Conservation (phyloP, 2,888 invertebrate species). For the Horisme vitalbata region DNA sequence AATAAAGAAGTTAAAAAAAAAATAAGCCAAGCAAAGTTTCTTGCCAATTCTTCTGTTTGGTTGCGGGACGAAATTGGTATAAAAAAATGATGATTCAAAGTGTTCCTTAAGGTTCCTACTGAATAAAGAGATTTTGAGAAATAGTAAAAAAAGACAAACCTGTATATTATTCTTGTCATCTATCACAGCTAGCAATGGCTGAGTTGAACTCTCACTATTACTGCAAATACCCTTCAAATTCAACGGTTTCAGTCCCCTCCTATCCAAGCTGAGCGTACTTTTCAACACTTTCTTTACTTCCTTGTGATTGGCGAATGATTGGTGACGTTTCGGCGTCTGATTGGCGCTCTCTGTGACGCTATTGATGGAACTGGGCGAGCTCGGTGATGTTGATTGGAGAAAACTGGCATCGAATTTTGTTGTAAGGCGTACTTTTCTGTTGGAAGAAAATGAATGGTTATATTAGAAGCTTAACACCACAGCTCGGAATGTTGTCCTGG, state of each 20-base stretch:
- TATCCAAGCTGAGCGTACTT: constrained; percentile 67
- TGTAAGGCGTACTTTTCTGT: constrained; percentile 70
- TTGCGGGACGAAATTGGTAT: too few species aligned
- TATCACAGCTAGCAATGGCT: constrained; percentile 71
- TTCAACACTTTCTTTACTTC: constrained; percentile 53
- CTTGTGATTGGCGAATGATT: constrained; percentile 59
- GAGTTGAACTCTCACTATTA: constrained; percentile 51
- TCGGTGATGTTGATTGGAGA: constrained; percentile 52
- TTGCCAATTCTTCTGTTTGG: too few species aligned
- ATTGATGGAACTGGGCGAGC: constrained; percentile 47
- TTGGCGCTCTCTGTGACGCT: constrained; percentile 44
- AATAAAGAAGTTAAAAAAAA: too few species aligned
- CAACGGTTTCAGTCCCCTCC: constrained; percentile 63
- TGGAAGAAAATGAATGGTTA: background rate
- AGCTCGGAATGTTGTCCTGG: too few species aligned
- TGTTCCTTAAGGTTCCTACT: too few species aligned
- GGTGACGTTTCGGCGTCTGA: constrained; percentile 60
- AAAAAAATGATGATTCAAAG: too few species aligned
- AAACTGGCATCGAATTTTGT: constrained; percentile 76
- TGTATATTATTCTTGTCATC: constrained; percentile 77
- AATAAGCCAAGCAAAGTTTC: too few species aligned
- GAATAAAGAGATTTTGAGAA: too few species aligned
- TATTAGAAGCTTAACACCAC: too few species aligned
- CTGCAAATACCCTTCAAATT: constrained; percentile 72
- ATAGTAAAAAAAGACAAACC: constrained; percentile 42